Conservation (phyloP, 2,888 invertebrate species). For the Mesorhabditis sp. region DNA sequence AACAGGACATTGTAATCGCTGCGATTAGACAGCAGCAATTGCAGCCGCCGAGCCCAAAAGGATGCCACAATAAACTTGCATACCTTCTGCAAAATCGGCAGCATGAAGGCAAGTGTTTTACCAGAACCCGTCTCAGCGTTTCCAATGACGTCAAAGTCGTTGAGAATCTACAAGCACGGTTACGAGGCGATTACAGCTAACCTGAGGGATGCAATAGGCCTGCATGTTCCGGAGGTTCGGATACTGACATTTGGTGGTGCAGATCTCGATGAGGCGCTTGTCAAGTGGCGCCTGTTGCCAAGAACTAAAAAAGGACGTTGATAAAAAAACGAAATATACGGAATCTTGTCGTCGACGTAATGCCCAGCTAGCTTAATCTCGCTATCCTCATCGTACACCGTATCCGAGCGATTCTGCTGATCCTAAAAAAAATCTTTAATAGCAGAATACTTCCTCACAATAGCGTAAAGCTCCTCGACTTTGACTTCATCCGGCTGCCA, state of each 20-base stretch:
- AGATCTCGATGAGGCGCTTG: constrained; percentile 15
- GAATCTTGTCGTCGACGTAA: neutral
- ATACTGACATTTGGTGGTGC: constrained; percentile 17
- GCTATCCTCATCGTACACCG: neutral
- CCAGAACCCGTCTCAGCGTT: constrained; percentile 98
- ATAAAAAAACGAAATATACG: neutral
- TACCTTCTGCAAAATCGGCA: constrained; percentile 76
- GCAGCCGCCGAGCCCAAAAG: no score
- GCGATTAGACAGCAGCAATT: no score
- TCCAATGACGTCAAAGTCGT: constrained; percentile 84
- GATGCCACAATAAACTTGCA: no score
- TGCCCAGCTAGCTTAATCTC: neutral
- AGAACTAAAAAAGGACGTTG: constrained; percentile 15
- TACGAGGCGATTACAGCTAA: constrained; percentile 5
- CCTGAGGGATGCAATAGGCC: neutral
- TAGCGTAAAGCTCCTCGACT: neutral
- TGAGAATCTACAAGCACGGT: constrained; percentile 11
- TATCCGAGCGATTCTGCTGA: neutral
- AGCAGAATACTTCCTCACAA: neutral
- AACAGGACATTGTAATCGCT: neutral
- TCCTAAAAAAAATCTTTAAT: neutral
- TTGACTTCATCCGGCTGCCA: constrained; percentile 2
- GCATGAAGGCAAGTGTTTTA: constrained; percentile 88
- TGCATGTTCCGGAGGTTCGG: neutral
- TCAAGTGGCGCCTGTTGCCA: constrained; percentile 36